Base-by-base conservation (phyloP, 2,888 invertebrate genomes). In the Synanthedon andrenaeformis region DNA sequence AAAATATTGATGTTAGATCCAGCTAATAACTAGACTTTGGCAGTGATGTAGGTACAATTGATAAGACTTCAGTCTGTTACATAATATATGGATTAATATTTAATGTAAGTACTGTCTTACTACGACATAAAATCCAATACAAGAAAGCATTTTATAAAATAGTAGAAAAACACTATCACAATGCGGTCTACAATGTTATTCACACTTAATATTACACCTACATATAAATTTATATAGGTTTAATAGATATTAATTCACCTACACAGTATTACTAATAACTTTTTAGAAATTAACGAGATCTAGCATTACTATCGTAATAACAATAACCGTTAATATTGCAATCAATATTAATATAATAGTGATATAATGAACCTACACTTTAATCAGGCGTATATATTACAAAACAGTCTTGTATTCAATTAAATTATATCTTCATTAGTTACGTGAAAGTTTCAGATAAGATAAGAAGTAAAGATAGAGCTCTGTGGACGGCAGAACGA, bases 251-350 rank as follows among this genome's bases (percentile, higher is more conserved):
- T 45, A 45, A 45, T 45, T 45, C 45, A 45, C 14, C 14, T n/a
- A 13, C n/a, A 45, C 45, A 45, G 8, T 52, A 48, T 51, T 28
- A 52, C 52, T 5, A 45, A 45, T 45, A 45, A n/a, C 11, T 5
- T 45, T 45, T 45, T 14, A 45, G 45, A 6, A 45, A 45, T 13
- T 14, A 45, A 45, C 82, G 85, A 85, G 86, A 86, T 85, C 86
- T 86, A 84, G 80, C 80, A 74, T 74, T 76, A 66, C 76, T 82
- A 82, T 67, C 63, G 63, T 66, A 65, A 56, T 70, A 76, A 74
- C 70, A 74, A 74, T 71, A 67, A 57, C 59, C 58, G 66, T 64
- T 45, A 35, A 45, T 45, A 45, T 45, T 14, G 45, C 13, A 45
- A 13, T 45, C 13, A 45, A 45, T 14, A 14, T n/a, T 13, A n/a